phyloP scores from a whole-genome alignment of 2,888 invertebrate genomes.

The Lasioglossum malachurum region DNA sequence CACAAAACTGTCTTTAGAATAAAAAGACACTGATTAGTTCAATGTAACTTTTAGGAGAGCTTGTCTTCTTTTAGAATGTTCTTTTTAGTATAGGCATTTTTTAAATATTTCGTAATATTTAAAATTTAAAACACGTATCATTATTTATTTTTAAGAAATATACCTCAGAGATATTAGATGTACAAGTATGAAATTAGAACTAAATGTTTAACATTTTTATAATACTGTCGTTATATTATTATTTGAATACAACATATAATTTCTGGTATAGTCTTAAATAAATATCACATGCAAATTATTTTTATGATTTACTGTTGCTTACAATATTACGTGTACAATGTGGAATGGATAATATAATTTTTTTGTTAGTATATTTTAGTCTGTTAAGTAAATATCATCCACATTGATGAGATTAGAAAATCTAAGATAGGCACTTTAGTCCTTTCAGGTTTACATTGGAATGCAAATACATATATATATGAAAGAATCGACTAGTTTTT shows the following conservation, averaged over 20 bases:
- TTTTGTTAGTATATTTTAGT: constrained; percentile 39
- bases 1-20: constrained; percentile 11
- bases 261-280: constrained; percentile 32
- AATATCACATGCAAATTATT: constrained; percentile 57
- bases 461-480: constrained; percentile 47
- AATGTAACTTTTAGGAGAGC: neutral
- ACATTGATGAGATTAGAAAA: constrained; percentile 54
- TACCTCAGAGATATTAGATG: constrained; percentile 22
- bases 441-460: constrained; percentile 56
- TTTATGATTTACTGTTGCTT: constrained; percentile 23
- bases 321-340: constrained; percentile 32
- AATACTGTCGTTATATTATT: constrained; percentile 43
- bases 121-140: constrained; percentile 16
- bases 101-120: constrained; percentile 16
- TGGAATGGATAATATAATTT: constrained; percentile 43
- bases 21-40: constrained; percentile 10
- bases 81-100: constrained; percentile 8
- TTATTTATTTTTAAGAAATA: constrained; percentile 21
- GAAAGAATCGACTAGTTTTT: constrained; percentile 36
- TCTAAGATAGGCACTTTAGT: constrained; percentile 68
- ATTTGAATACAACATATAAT: constrained; percentile 32
- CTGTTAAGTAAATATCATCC: constrained; percentile 37
- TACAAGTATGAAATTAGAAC: constrained; percentile 44
- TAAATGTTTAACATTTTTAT: constrained; percentile 39
- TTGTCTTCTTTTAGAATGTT: constrained; percentile 3